Base-by-base conservation (phyloP, 2,888 invertebrate species). In the Drosophila kuntzei region DNA sequence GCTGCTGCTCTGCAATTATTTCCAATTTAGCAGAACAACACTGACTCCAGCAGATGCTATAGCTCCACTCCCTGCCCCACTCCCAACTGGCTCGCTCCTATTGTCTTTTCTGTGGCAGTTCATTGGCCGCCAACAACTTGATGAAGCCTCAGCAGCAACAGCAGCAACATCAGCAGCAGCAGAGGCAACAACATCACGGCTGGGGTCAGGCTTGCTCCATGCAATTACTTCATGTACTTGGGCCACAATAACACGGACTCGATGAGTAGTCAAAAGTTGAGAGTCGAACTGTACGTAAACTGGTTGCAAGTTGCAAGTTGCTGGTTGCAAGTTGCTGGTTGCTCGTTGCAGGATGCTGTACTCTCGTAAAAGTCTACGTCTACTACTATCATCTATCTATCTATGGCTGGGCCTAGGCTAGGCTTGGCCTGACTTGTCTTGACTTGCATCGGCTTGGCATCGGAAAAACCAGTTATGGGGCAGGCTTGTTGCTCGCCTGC, bases 141-240 rank as follows among this genome's bases (percentile, higher is more conserved):
- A 69, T 73, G 72, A 34, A 57, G 73, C 51, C 50, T 6, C 63
- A 77, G 50, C 67, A 67, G 27, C 80, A 66, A 61, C 71, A 58
- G 18, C 66, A 51, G 57, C 67, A 67, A 36, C 80, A 66, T 59
- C 71, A 58, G 20, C 66, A 55, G 47, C 59, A 44, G 53, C 71
- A 61, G 22, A 25, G 25, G 7, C 67, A 59, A 57, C 81, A 66
- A 59, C 79, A 68, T 54, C 79, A 76, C 63, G 69, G 71, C 70
- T 76, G 74, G 79, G 74, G 77, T 75, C 62, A 63, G 71, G 57
- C 68, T 29, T 36, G 71, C 61, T 68, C 64, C 70, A 66, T 84
- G 84, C 89, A 87, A 87, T 87, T 87, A 87, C 89, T 86, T 75
- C 82, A 82, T 89, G 89, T 87, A 87, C 89, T 86, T 82, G 75